Conservation (phyloP, 2,797 vertebrate species). For the Oophaga sylvatica region DNA sequence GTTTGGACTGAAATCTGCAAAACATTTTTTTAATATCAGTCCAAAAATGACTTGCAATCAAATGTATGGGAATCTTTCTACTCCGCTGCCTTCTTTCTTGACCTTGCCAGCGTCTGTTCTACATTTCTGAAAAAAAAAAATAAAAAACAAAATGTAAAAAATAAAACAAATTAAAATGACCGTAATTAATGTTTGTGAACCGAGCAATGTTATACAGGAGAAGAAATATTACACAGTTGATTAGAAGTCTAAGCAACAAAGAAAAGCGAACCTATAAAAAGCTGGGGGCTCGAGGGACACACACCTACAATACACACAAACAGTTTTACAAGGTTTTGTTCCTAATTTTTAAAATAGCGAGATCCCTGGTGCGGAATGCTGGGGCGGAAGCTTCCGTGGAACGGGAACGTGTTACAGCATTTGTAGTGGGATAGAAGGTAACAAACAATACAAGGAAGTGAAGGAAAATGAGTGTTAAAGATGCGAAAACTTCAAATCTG, state of each 20-base stretch:
- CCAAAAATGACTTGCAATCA: conserved; percentile 9
- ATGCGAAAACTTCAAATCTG: conserved; percentile 71
- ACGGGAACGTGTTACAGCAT: conserved; percentile 85
- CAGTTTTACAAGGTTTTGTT: conserved; percentile 64
- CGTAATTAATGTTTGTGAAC: not conserved
- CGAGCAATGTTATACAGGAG: not conserved
- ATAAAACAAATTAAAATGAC: not conserved
- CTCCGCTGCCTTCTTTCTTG: not conserved
- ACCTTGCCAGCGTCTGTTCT: not conserved
- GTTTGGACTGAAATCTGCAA: not conserved
- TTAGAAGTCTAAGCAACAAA: conserved; percentile 64
- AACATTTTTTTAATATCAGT: not conserved
- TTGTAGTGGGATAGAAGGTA: conserved; percentile 79
- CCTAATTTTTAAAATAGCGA: conserved; percentile 73
- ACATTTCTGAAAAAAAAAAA: not conserved
- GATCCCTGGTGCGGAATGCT: conserved; percentile 69
- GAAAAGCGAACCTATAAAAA: conserved; percentile 65
- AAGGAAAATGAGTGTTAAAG: conserved; percentile 76
- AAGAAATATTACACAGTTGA: conserved; percentile 64
- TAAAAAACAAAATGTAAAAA: too few relatives aligned
- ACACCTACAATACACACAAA: conserved; percentile 51
- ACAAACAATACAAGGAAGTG: conserved; percentile 89
- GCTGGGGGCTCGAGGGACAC: conserved; percentile 60
- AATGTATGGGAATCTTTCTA: not conserved
- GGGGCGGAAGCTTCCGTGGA: conserved; percentile 80